Evolutionary conservation across 2,113 vertebrate genomes (phyloP).

Genomic region (Addax nasomaculatus): DNA sequence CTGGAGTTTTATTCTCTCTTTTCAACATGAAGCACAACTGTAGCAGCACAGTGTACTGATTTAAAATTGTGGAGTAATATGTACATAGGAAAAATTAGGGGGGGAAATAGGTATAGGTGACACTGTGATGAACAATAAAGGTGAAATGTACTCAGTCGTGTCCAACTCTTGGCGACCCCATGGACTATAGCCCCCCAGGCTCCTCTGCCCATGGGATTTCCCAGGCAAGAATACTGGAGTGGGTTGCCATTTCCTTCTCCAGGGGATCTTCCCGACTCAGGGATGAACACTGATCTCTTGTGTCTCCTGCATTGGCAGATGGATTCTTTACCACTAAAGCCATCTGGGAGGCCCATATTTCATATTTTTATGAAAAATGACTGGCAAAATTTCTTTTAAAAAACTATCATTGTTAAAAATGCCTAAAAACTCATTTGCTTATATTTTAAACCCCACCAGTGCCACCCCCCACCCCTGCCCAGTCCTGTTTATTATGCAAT

Average conservation of each 20-base stretch:
- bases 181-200: not conserved
- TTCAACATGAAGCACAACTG: not conserved
- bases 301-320: not conserved
- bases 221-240: not conserved
- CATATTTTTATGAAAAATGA: not conserved
- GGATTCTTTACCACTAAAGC: not conserved
- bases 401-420: not conserved
- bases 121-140: not conserved
- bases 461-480: fast-evolving
- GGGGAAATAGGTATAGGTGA: not conserved
- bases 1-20: not conserved
- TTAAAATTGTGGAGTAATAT: not conserved
- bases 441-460: not conserved
- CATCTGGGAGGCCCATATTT: not conserved
- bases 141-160: not conserved
- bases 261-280: not conserved
- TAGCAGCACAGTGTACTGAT: not conserved
- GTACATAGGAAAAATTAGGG: not conserved
- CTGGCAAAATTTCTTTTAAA: not conserved
- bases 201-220: not conserved
- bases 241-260: not conserved
- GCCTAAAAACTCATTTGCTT: not conserved
- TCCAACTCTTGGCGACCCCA: not conserved
- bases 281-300: not conserved
- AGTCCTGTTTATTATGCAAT: not conserved